Conservation (phyloP, 2,888 invertebrate species). For the Lobophora halterata region DNA sequence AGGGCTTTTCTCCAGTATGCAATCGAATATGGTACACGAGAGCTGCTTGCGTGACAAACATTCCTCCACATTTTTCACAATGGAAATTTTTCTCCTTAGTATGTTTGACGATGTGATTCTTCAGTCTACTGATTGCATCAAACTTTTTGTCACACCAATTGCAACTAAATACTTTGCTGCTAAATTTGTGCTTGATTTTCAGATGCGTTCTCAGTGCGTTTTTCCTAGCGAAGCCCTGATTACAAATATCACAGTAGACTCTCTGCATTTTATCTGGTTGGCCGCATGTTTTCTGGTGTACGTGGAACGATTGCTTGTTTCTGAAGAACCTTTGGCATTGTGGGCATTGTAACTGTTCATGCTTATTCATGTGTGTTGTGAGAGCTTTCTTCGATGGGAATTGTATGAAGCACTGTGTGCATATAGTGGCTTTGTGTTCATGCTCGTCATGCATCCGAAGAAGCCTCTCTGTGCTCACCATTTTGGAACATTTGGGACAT, state of each 20-base stretch:
- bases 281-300: conserved; percentile 56
- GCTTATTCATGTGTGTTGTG: conserved; percentile 53
- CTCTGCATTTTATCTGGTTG: conserved; percentile 35
- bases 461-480: conserved; percentile 54
- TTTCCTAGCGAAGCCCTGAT: conserved; percentile 47
- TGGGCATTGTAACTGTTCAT: conserved; percentile 50
- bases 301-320: conserved; percentile 50
- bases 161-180: conserved; percentile 5
- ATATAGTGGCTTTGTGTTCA: conserved; percentile 50
- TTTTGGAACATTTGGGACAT: conserved; percentile 67
- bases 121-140: conserved; percentile 34
- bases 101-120: conserved; percentile 62
- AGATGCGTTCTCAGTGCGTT: conserved; percentile 12
- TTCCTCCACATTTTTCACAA: conserved; percentile 58
- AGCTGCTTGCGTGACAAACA: conserved; percentile 62
- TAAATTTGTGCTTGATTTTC: conserved; percentile 12
- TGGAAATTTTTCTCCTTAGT: conserved; percentile 61
- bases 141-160: conserved; percentile 19
- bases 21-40: conserved; percentile 60
- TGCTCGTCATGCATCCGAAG: conserved; percentile 50
- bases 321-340: conserved; percentile 51
- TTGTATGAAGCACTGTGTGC: conserved; percentile 55
- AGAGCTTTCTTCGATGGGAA: conserved; percentile 56
- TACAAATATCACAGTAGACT: conserved; percentile 63
- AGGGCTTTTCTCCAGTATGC: conserved; percentile 67